phyloP scores from a whole-genome alignment of 2,797 vertebrate genomes.

The Diceros bicornis region DNA sequence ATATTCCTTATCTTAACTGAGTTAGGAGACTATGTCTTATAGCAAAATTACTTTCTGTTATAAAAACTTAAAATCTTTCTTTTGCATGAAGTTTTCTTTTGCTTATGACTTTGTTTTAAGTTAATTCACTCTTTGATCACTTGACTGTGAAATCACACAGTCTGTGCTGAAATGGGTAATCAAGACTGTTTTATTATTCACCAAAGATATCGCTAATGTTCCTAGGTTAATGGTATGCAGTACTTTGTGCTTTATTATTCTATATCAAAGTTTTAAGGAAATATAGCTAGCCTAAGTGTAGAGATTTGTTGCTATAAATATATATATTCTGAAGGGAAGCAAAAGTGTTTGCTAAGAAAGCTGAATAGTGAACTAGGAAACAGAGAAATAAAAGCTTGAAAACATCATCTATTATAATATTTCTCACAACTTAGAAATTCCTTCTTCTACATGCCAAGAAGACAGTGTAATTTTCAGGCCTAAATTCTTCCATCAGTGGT shows the following conservation, averaged over 20 bases:
- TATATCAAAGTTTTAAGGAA: constrained; percentile 26
- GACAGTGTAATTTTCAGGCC: not conserved
- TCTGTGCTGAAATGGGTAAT: constrained; percentile 57
- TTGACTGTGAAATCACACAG: constrained; percentile 68
- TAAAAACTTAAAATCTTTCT: not conserved
- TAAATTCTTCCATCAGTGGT: not conserved
- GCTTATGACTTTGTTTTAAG: constrained; percentile 56
- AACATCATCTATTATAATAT: not conserved
- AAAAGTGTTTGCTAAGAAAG: not conserved
- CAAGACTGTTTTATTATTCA: constrained; percentile 66
- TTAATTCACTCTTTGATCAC: constrained; percentile 67
- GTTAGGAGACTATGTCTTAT: not conserved
- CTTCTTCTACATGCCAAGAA: not conserved
- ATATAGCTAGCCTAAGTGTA: not conserved
- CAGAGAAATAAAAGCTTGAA: not conserved
- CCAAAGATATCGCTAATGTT: constrained; percentile 42
- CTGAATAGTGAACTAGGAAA: not conserved
- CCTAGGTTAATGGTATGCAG: constrained; percentile 51
- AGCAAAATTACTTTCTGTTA: constrained; percentile 42
- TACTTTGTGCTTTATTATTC: constrained; percentile 1
- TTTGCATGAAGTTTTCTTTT: constrained; percentile 61
- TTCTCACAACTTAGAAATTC: not conserved
- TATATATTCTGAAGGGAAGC: not conserved
- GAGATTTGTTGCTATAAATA: not conserved
- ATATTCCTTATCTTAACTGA: not conserved